Evolutionary conservation across 2,888 invertebrate species (phyloP), one percentile per base, ranked within the genome.

Genomic region (Bombyx huttoni): DNA sequence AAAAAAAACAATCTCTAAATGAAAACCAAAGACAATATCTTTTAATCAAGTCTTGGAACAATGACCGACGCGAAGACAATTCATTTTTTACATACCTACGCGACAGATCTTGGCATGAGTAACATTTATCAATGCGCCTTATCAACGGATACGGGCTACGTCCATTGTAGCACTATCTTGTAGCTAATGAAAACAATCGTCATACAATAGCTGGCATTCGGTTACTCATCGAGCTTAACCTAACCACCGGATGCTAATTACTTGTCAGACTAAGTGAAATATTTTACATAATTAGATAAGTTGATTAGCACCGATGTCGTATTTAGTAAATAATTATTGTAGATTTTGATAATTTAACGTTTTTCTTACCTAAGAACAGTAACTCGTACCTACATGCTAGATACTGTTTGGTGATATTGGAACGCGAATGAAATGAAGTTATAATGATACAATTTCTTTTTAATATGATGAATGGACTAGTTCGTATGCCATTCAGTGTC

Each of bases 231-330:
- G 40, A 12, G 33, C 10, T 47, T 52, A 61, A 8, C 12, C 10
- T 54, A 68, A 66, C 65, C 63, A 59, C 62, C 57, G 64, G 60
- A 68, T 48, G 54, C 48, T 62, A 61, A 63, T 63, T 57, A 64
- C 50, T 51, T 54, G 52, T 47, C 45, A 48, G 40, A 9, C 33
- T 40, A 12, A 40, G 40, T 40, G 8, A 40, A 40, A 40, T 10
- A 40, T 10, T n/a, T 52, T 47, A 51, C 59, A 60, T 64, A 67
- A 65, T 60, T 56, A 60, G 53, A 58, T 59, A 54, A 40, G 12
- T 8, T 40, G 40, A 40, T 24, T 24, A 24, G 24, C 24, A 24
- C 24, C 24, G 24, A 24, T 24, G 24, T 24, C 24, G 24, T 24
- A 24, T 24, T 24, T 5, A 24, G 24, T 24, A 24, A 24, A 24